Base-by-base conservation (phyloP, 2,797 vertebrate species). In the Crocidura indochinensis region DNA sequence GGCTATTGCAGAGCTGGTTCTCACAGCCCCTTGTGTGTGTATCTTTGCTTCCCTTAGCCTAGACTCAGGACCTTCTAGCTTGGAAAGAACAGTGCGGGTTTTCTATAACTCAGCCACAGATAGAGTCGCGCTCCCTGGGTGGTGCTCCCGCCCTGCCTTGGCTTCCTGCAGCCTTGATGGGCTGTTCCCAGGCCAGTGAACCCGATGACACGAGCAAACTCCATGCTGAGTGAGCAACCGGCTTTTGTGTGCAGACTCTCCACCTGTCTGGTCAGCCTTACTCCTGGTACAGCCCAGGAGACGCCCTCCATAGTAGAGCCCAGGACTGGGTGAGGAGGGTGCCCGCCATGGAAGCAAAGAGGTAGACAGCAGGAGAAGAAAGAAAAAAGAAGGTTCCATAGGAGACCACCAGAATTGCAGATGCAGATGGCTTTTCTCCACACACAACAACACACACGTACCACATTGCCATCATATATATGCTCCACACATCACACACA, bases 151-250 rank as follows among this genome's bases (percentile, higher is more conserved):
- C 80, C 53, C 84, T 19, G 24, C 64, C 5, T 24, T 26, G 0
- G 19, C 67, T 84, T 47, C 64, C 20, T 7, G 19, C 9, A n/a
- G 38, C 62, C 78, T 87, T 67, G 83, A n/a, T 68, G 94, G 91
- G 82, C n/a, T 75, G 84, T 89, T 62, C 64, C 29, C 47, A 62
- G 20, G 76, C 51, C 24, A 2, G 3, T 81, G 93, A 92, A 93
- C 92, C 65, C 76, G n/a, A 79, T 84, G 89, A 93, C 92, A 31
- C 65, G 94, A 75, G 64, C 95, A 94, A 95, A 96, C 79, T 95
- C 93, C 95, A 95, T 2, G 24, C 51, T 68, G 44, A 31, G 8
- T 14, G 82, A 84, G 47, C 15, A 2, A 27, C 0, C 20, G 6
- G 38, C 38, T 38, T 38, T 38, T 38, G 38, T 38, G 38, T 38